Conservation (phyloP, 2,888 invertebrate genomes). For the Drosophila nigritarsus region DNA sequence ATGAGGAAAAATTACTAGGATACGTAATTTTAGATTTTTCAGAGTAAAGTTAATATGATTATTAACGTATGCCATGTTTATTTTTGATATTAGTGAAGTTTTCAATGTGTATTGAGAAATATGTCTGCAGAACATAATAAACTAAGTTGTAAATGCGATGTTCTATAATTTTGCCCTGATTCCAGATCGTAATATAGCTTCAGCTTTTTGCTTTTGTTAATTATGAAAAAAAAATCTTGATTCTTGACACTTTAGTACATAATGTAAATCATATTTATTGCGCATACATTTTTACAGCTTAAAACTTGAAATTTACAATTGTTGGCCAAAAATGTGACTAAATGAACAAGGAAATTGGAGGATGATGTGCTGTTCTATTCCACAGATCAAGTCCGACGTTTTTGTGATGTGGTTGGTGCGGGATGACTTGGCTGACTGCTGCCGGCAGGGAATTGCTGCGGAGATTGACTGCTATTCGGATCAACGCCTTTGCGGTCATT, state of each 20-base stretch:
- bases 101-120: background rate
- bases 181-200: background rate
- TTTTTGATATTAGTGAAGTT: background rate
- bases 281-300: slow-evolving; percentile 36
- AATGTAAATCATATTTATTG: background rate
- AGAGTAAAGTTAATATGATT: background rate
- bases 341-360: slow-evolving; percentile 1
- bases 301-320: slow-evolving; percentile 65
- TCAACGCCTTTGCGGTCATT: background rate
- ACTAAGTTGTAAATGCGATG: background rate
- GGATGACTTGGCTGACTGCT: background rate
- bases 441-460: background rate
- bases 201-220: background rate
- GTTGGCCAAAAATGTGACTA: slow-evolving; percentile 41
- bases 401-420: background rate
- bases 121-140: background rate
- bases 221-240: background rate
- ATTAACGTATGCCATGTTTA: background rate
- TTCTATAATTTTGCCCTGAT: background rate
- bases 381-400: background rate
- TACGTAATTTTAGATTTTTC: background rate
- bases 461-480: background rate
- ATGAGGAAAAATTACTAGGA: background rate
- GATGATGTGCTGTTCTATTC: background rate
- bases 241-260: background rate